Evolutionary conservation across 2,113 vertebrate genomes (phyloP), one percentile per base, ranked within the genome.

Genomic region (Seriola quinqueradiata): DNA sequence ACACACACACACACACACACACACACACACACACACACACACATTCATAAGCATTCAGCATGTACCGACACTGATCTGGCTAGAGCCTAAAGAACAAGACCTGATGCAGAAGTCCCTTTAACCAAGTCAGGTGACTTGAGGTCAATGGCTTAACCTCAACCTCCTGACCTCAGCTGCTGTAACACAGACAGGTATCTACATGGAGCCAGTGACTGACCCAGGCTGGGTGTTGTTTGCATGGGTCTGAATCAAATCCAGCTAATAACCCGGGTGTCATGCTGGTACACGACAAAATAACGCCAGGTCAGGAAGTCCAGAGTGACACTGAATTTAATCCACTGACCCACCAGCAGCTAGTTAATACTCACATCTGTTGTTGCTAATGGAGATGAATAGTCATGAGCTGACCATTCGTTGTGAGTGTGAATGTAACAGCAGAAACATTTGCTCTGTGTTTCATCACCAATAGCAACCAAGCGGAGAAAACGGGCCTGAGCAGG

Each of bases 281-380:
- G 70, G 46, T 71, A 38, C 38, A 11, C 19, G 23, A 0, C 13
- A 28, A 34, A 46, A 42, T 25, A 70, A 44, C 68, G 19, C 19
- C 48, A 19, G 40, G 67, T 77, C 69, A 58, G 28, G 4, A 21
- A 58, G 25, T 23, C 34, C 32, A 19, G 5, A 8, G n/a, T 55
- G 70, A 70, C 14, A 42, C 28, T 36, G 34, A 28, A 38, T 67
- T 63, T 79, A 87, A 84, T 70, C 67, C 67, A 38, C 46, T 75
- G 73, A 77, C 48, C 38, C 23, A 50, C 54, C 52, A 64, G 66
- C 0, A 55, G 61, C 57, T 52, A 44, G 38, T 32, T 17, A 46
- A 63, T 17, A 8, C 25, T 21, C 61, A 50, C 73, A 70, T 46
- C 82, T 85, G 72, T n/a, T 61, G 5, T 48, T 3, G 5, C 52